Percentiles rank a stretch among this genome's conserved stretches.
phyloP scores from a whole-genome alignment of 2,888 invertebrate genomes.

The Agrotis exclamationis region DNA sequence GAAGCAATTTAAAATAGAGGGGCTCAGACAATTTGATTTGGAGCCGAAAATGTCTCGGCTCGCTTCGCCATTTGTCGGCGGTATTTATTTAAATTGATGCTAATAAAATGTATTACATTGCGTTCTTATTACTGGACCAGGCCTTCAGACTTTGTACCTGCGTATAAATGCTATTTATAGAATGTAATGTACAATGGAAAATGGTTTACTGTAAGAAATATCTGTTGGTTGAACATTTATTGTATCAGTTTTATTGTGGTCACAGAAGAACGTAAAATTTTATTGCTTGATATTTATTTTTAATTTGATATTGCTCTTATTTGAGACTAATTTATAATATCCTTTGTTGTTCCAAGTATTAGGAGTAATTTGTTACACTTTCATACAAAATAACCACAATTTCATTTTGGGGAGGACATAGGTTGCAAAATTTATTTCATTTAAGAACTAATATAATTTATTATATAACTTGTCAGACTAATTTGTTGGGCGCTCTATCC shows the following conservation, averaged over 20 bases:
- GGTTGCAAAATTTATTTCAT: no score
- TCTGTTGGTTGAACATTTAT: conserved; percentile 1
- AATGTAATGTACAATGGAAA: conserved; percentile 6
- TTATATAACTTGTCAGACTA: no score
- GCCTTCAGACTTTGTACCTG: conserved; percentile 31
- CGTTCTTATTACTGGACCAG: conserved; percentile 42
- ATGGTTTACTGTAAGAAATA: not conserved
- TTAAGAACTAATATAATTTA: no score
- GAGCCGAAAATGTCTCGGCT: conserved; percentile 53
- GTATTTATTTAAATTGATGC: conserved; percentile 69
- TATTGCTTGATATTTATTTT: not conserved
- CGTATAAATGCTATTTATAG: conserved; percentile 20
- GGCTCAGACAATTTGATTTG: conserved; percentile 58
- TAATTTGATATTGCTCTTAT: not conserved
- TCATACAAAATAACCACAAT: no score
- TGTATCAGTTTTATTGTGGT: not conserved
- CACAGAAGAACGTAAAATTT: not conserved
- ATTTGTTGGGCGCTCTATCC: no score
- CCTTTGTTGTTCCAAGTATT: not conserved
- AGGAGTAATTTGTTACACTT: no score
- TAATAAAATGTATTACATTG: conserved; percentile 68
- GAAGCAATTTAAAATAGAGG: conserved; percentile 49
- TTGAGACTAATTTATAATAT: not conserved
- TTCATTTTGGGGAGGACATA: no score
- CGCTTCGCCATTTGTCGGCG: conserved; percentile 47